A percentile compares a stretch with the other conserved stretches of the same genome.
These are phyloP conservation scores for Belgica antarctica DNA, from an alignment of 2,888 invertebrate species.

Conservation along the genomic window DNA sequence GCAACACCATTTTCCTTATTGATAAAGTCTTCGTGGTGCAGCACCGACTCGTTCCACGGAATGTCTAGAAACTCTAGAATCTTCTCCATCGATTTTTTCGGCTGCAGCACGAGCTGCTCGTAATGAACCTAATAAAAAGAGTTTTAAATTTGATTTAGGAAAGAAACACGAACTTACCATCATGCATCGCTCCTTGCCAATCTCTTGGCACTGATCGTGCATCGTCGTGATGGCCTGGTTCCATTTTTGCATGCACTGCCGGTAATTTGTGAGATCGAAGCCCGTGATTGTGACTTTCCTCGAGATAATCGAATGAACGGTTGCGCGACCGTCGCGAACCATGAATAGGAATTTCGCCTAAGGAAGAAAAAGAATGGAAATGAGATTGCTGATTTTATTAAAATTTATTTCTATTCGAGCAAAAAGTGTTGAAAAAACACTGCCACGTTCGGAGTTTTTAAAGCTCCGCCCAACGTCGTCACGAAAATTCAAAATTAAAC, in stretches of 20 bases:
- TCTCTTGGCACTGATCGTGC: constrained; percentile 86
- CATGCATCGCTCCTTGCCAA: constrained; percentile 75
- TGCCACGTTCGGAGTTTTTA: no score
- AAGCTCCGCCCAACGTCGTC: neutral
- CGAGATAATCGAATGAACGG: constrained; percentile 97
- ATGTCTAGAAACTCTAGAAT: constrained; percentile 86
- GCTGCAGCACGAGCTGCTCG: constrained; percentile 95
- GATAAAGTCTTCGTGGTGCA: constrained; percentile 96
- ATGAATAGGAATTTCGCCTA: constrained; percentile 93
- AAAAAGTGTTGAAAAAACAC: no score
- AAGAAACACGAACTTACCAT: no score
- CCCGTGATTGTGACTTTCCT: constrained; percentile 78
- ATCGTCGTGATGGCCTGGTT: constrained; percentile 92
- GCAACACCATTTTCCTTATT: constrained; percentile 93
- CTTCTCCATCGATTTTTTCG: constrained; percentile 80
- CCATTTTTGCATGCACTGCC: constrained; percentile 95
- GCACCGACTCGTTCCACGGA: constrained; percentile 92
- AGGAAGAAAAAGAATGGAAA: constrained; percentile 22
- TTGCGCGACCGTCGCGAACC: constrained; percentile 97
- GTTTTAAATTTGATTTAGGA: no score
- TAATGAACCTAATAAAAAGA: no score
- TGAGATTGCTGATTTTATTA: neutral
- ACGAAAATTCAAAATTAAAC: no score
- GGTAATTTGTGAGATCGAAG: constrained; percentile 90
- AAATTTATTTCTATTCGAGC: neutral